These are phyloP conservation scores for Synanthedon formicaeformis DNA, from an alignment of 2,888 invertebrate genomes.

Conservation along the genomic window DNA sequence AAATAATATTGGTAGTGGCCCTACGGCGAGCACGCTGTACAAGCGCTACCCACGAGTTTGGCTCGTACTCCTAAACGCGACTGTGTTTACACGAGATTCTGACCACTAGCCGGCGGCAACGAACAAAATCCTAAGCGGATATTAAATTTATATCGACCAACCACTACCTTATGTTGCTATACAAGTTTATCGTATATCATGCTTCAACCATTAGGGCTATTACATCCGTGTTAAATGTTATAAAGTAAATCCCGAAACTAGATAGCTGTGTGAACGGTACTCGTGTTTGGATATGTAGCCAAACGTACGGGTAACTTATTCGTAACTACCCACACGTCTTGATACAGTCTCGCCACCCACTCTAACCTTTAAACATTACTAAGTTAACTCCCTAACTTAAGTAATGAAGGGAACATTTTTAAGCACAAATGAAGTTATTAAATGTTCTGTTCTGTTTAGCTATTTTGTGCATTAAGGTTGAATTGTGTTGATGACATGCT, in stretches of 20 bases:
- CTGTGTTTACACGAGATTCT: constrained; percentile 46
- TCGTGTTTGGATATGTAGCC: too few relatives aligned
- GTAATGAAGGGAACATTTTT: too few relatives aligned
- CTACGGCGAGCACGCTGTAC: not conserved
- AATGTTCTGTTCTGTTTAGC: too few relatives aligned
- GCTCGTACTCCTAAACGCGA: constrained; percentile 28
- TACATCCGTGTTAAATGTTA: not conserved
- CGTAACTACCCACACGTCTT: too few relatives aligned
- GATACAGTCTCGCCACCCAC: too few relatives aligned
- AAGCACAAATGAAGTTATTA: too few relatives aligned
- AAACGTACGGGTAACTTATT: too few relatives aligned
- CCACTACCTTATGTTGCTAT: constrained; percentile 6
- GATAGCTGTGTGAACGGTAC: not conserved
- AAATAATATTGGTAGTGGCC: not conserved
- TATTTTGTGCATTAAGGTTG: too few relatives aligned
- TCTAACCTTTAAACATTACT: too few relatives aligned
- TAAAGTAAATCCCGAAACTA: not conserved
- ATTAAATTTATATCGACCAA: constrained; percentile 37
- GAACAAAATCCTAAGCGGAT: constrained; percentile 35
- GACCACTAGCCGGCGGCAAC: constrained; percentile 39
- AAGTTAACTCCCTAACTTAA: too few relatives aligned
- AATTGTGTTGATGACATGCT: too few relatives aligned
- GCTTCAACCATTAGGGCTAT: not conserved
- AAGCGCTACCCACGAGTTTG: constrained; percentile 16
- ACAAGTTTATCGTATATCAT: not conserved